A percentile compares a stretch with the other conserved stretches of the same genome.
Conservation (phyloP, 2,888 invertebrate genomes). For the Gari tellinella region DNA sequence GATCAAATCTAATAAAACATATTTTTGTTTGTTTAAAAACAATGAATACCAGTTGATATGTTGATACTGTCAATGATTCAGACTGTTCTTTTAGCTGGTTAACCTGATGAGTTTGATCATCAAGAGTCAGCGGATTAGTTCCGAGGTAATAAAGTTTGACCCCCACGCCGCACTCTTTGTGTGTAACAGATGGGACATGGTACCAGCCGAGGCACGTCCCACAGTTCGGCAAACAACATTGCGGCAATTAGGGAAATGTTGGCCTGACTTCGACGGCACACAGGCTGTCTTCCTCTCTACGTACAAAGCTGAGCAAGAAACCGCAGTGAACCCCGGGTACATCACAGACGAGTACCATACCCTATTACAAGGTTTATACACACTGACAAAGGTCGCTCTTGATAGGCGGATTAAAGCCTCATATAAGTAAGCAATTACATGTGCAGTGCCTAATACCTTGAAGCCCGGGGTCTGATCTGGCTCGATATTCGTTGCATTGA, state of each 20-base stretch:
- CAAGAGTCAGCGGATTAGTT: constrained; percentile 59
- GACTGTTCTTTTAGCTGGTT: constrained; percentile 64
- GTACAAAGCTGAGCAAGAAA: constrained; percentile 54
- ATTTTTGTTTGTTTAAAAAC: too few relatives aligned
- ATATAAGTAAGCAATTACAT: constrained; percentile 67
- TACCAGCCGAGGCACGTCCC: constrained; percentile 59
- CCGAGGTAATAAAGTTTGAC: constrained; percentile 64
- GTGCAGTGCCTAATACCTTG: too few relatives aligned
- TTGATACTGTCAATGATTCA: too few relatives aligned
- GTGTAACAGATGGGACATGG: constrained; percentile 79
- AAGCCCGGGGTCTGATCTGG: too few relatives aligned
- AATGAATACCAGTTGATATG: too few relatives aligned
- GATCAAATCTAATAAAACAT: too few relatives aligned
- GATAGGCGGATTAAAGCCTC: constrained; percentile 67
- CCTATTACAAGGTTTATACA: constrained; percentile 69
- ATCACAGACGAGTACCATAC: constrained; percentile 67
- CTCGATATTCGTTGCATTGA: too few relatives aligned
- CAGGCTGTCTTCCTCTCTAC: constrained; percentile 73
- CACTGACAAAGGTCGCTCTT: constrained; percentile 65
- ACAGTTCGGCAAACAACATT: constrained; percentile 66
- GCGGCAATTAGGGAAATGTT: constrained; percentile 58
- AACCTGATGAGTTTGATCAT: constrained; percentile 70
- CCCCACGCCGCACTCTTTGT: constrained; percentile 78
- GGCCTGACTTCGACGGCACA: constrained; percentile 69
- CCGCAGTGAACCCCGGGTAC: constrained; percentile 63